phyloP scores from a whole-genome alignment of 1,140 invertebrate genomes.

The Vanessa tameamea region DNA sequence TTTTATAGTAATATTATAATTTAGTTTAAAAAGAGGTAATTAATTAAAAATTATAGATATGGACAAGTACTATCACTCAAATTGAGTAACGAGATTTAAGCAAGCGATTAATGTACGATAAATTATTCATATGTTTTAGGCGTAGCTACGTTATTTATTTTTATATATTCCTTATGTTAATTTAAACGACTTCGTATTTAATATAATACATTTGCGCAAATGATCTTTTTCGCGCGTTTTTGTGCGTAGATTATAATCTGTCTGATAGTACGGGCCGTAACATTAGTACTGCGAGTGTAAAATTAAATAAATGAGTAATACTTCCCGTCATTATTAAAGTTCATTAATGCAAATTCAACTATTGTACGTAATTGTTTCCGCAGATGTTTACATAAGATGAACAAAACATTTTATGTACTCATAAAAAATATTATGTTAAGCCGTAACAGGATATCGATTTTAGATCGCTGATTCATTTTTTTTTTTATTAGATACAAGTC shows the following conservation, averaged over 20 bases:
- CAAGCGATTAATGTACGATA: not conserved
- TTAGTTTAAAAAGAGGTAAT: no score
- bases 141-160: slow-evolving; percentile 19
- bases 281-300: slow-evolving; percentile 30
- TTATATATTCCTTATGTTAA: slow-evolving; percentile 16
- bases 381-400: slow-evolving; percentile 33
- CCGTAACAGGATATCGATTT: not conserved
- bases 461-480: not conserved
- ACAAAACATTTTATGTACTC: slow-evolving; percentile 25
- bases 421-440: slow-evolving; percentile 16
- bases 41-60: no score
- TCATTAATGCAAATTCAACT: slow-evolving; percentile 51
- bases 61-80: not conserved
- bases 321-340: slow-evolving; percentile 53
- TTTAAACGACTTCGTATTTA: slow-evolving; percentile 18
- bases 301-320: slow-evolving; percentile 55
- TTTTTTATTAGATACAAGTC: not conserved
- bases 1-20: no score
- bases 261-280: slow-evolving; percentile 33
- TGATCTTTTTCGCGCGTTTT: slow-evolving; percentile 40
- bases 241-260: slow-evolving; percentile 42
- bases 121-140: slow-evolving; percentile 27
- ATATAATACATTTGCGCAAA: slow-evolving; percentile 34
- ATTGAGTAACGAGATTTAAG: not conserved
- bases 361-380: slow-evolving; percentile 45